Base-by-base conservation (phyloP, 1,140 invertebrate species). In the Orchesella cincta region DNA sequence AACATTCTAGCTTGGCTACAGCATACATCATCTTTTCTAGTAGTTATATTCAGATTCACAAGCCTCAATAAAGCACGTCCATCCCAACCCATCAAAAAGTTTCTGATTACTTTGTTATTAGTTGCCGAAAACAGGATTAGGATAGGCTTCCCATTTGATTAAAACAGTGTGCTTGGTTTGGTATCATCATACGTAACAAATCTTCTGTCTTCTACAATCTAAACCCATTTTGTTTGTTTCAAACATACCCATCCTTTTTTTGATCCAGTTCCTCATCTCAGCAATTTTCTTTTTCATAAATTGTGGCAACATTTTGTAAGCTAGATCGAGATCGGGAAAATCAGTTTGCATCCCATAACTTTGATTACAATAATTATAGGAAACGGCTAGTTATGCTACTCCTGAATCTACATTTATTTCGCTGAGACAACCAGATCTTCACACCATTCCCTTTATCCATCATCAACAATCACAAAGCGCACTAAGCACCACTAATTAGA, bases 71-170 rank as follows among this genome's bases (percentile, higher is more conserved):
- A 57, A 57, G 52, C 52, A 57, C 23, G 52, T 57, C 52, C 52
- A 57, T 12, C 14, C 52, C 52, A n/a, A n/a, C n/a, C n/a, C n/a
- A n/a, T n/a, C n/a, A n/a, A 23, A 57, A 57, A 57, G 23, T 3
- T 8, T 57, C 23, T 57, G 52, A 57, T 57, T 57, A 57, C 52
- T 14, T 57, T 57, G 52, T 57, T 57, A 57, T 57, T 57, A 14
- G 52, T 57, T n/a, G 52, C 52, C 14, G 52, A 57, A 57, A 57
- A 57, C 52, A 57, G 18, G 5, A 46, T 46, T 18, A 46, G 39
- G 18, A 18, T 18, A 46, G 18, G 5, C 5, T 46, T 46, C 39
- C 18, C 39, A 18, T 46, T 8, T 8, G n/a, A n/a, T n/a, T n/a
- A n/a, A 8, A 5, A 46, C 18, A 18, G 18, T 46, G 39, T 46